Evolutionary conservation across 2,888 invertebrate genomes (phyloP), one percentile per base, ranked within the genome.

Genomic region (Palloptera scutellata): DNA sequence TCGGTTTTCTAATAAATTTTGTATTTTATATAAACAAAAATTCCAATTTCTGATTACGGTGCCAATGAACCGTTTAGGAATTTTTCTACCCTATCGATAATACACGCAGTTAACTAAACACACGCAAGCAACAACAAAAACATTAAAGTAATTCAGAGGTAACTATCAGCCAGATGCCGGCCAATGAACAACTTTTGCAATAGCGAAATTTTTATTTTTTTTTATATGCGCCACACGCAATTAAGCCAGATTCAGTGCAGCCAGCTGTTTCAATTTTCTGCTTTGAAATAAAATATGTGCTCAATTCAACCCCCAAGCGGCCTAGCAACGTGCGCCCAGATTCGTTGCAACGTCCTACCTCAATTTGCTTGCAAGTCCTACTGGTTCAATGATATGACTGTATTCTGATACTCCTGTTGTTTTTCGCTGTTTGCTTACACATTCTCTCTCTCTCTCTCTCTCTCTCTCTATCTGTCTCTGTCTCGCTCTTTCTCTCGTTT

Each of bases 231-330:
- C 15, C 17, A 12, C 12, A 15, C 30, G 6, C 17, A 54, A 19
- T 45, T 19, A 42, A 20, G 30, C 30, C 6, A 30, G 6, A 6
- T 19, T 13, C 19, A 6, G 10, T 15, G n/a, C 48, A 11, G 43
- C 13, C 61, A 66, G 61, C 60, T 66, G 60, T 65, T 65, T 30
- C 65, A 17, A 45, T 65, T 65, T 45, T 15, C 20, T 52, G 30
- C 30, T 40, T 52, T 42, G 11, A 43, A 9, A 17, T 61, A 41
- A 30, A 41, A 12, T 61, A 17, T 13, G 15, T 9, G 19, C 20
- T 13, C 13, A 15, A 12, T 12, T n/a, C 41, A 54, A 52, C 53
- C 13, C 8, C 40, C 53, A 41, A 6, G 17, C 52, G 19, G 41
- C 43, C 42, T 62, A 19, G 15, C 52, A n/a, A 42, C 43, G 43